phyloP scores from a whole-genome alignment of 1,140 invertebrate genomes.

The Steinernema khuongi region DNA sequence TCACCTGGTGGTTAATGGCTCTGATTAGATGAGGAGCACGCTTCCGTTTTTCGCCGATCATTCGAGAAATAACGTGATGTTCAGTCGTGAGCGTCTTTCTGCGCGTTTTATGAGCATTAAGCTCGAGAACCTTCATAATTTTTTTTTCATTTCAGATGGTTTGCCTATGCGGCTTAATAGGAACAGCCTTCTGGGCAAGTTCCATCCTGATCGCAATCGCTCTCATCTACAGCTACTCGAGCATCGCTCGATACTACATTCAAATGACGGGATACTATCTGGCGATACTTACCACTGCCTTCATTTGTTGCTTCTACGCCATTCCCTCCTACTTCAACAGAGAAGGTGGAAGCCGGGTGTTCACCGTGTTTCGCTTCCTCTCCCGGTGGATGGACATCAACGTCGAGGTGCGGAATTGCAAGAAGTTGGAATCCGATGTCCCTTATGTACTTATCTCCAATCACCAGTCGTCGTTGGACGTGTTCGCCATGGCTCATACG shows the following conservation, averaged over 20 bases:
- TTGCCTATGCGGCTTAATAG: not conserved
- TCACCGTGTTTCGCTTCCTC: not conserved
- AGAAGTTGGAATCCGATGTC: not conserved
- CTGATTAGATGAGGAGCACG: too few relatives aligned
- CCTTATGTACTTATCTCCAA: not conserved
- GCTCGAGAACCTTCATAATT: too few relatives aligned
- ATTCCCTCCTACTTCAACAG: conserved; percentile 30
- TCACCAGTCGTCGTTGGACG: conserved; percentile 26
- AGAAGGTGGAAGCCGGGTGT: not conserved
- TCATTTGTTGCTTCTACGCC: conserved; percentile 15
- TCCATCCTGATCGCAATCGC: not conserved
- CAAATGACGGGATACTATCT: conserved; percentile 26
- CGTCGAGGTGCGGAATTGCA: not conserved
- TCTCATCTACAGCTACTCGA: conserved; percentile 1
- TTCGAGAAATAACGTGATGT: too few relatives aligned
- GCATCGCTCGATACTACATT: conserved; percentile 28
- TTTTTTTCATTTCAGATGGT: not conserved
- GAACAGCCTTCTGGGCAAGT: not conserved
- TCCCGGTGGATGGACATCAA: not conserved
- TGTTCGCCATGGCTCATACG: conserved; percentile 33
- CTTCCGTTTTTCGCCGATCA: too few relatives aligned
- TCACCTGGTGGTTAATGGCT: too few relatives aligned
- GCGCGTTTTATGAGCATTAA: too few relatives aligned
- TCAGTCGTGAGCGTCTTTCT: too few relatives aligned
- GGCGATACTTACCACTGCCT: conserved; percentile 15